Percentiles rank a stretch among this genome's conserved stretches.
These are phyloP conservation scores for Andrena marginata DNA, from an alignment of 2,888 invertebrate species.

Conservation along the genomic window DNA sequence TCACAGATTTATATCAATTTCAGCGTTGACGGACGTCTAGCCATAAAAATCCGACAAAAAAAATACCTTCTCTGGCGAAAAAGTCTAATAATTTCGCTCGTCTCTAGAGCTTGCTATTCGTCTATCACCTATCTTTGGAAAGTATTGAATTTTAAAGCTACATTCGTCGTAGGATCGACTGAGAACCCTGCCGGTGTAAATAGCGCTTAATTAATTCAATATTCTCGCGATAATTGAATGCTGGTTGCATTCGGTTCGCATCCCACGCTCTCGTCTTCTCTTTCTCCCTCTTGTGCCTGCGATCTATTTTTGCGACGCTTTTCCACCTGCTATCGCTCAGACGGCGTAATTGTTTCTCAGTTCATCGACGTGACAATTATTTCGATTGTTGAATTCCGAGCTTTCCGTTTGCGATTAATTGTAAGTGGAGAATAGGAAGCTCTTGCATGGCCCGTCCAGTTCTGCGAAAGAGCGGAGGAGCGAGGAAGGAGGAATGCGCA, in stretches of 20 bases:
- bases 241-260: slow-evolving; percentile 35
- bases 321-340: not conserved
- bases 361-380: not conserved
- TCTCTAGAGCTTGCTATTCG: not conserved
- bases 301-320: not conserved
- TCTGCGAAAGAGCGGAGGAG: not conserved
- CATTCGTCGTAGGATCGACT: slow-evolving; percentile 12
- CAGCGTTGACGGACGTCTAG: not conserved
- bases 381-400: not conserved
- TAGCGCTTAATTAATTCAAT: slow-evolving; percentile 56
- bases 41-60: not conserved
- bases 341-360: not conserved
- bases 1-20: slow-evolving; percentile 24
- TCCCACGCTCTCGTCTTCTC: not conserved
- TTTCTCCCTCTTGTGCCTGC: not conserved
- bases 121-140: not conserved
- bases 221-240: slow-evolving; percentile 53
- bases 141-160: not conserved
- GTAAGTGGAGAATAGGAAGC: not conserved
- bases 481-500: not conserved
- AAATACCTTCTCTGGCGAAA: no score
- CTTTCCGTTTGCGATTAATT: not conserved
- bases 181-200: slow-evolving; percentile 55
- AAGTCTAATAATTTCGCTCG: no score
- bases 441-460: not conserved